A percentile compares a stretch with the other conserved stretches of the same genome.
These are phyloP conservation scores for Petrocephalus zakoni DNA, from an alignment of 2,113 vertebrate genomes.

Conservation along the genomic window DNA sequence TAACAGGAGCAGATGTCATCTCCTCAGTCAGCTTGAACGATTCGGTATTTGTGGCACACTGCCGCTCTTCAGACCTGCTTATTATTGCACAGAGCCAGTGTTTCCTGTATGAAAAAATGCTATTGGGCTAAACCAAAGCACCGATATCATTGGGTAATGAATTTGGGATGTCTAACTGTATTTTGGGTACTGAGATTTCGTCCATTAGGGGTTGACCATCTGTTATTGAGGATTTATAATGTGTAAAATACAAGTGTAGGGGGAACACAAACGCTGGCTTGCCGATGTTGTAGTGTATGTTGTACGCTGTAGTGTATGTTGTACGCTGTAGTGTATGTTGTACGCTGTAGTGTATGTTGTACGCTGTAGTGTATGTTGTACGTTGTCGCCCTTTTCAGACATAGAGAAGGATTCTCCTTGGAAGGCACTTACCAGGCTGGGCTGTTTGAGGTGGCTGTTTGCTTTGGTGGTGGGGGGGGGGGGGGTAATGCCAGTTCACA, in stretches of 20 bases:
- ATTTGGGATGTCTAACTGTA: neutral
- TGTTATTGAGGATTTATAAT: neutral
- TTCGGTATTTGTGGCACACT: conserved; percentile 47
- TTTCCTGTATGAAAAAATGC: neutral
- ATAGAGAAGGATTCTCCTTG: neutral
- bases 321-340: neutral
- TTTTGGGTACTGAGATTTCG: neutral
- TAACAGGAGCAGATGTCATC: conserved; percentile 48
- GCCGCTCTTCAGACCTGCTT: conserved; percentile 42
- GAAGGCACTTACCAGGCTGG: neutral
- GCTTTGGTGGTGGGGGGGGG: conserved; percentile 14
- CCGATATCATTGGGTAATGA: neutral
- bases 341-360: neutral
- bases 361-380: neutral
- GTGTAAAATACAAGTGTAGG: neutral
- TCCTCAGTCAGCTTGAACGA: conserved; percentile 36
- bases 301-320: neutral
- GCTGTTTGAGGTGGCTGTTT: conserved; percentile 3
- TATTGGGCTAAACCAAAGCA: neutral
- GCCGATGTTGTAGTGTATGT: neutral
- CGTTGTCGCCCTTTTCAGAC: neutral
- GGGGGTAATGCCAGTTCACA: conserved; percentile 27
- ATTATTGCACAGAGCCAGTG: neutral
- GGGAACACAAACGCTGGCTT: neutral
- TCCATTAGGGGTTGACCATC: conserved; percentile 7